Evolutionary conservation across 2,113 vertebrate genomes (phyloP).

Genomic region (Orthonyx spaldingii): DNA sequence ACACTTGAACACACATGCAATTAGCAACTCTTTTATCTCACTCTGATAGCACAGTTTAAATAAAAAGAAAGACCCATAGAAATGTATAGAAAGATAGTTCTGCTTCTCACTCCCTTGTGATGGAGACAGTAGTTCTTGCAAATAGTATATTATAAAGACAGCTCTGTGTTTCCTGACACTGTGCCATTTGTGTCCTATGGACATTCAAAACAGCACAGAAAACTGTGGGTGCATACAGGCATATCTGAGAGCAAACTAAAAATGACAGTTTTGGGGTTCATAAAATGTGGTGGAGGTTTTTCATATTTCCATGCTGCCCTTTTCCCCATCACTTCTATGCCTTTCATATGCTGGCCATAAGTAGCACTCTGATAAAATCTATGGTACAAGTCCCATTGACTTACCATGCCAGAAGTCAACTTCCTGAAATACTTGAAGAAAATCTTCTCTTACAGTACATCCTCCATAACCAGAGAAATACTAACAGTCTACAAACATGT

Average conservation of each 20-base stretch:
- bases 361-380: background rate
- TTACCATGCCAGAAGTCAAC: background rate
- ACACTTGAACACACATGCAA: background rate
- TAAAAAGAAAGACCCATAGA: background rate
- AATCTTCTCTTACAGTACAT: background rate
- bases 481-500: background rate
- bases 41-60: background rate
- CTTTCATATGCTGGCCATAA: background rate
- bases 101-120: background rate
- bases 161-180: background rate
- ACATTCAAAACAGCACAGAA: background rate
- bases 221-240: background rate
- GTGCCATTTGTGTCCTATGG: background rate
- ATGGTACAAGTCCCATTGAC: background rate
- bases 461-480: background rate
- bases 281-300: fast-evolving
- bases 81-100: background rate
- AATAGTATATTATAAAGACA: background rate
- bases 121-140: background rate
- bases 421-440: background rate
- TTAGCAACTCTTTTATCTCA: background rate
- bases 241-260: background rate
- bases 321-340: background rate
- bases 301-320: background rate
- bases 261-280: background rate